These are phyloP conservation scores for Cyphotilapia sp. DNA, from an alignment of 2,113 vertebrate genomes.

Conservation along the genomic window DNA sequence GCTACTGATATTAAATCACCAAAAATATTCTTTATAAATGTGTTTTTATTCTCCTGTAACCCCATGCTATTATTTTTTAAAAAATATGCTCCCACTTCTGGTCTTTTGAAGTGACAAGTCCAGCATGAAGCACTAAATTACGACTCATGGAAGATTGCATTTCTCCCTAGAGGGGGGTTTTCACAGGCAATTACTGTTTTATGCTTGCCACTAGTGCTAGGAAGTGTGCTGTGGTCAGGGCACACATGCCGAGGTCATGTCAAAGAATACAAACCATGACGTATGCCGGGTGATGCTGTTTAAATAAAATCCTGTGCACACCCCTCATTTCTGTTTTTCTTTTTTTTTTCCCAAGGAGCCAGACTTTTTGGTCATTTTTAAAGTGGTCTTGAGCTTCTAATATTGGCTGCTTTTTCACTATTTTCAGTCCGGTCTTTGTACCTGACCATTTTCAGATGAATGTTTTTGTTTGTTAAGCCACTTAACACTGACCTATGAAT, in stretches of 20 bases:
- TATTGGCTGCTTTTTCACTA: background rate
- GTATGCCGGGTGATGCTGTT: background rate
- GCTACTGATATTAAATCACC: background rate
- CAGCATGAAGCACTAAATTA: background rate
- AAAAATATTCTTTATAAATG: background rate
- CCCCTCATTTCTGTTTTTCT: background rate
- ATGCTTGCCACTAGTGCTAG: background rate
- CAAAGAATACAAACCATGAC: background rate
- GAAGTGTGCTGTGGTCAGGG: conserved; percentile 24
- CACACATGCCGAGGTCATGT: background rate
- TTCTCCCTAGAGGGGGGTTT: conserved; percentile 12
- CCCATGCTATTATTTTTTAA: background rate
- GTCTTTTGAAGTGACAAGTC: conserved; percentile 33
- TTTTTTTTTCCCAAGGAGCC: background rate
- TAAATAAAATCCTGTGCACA: background rate
- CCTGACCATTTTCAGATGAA: background rate
- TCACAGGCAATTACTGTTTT: conserved; percentile 20
- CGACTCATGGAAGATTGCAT: background rate
- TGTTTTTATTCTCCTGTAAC: background rate
- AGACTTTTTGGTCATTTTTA: background rate
- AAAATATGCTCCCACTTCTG: background rate
- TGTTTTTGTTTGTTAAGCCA: background rate
- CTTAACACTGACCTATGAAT: background rate
- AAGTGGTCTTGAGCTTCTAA: background rate
- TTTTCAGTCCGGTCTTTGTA: background rate